Evolutionary conservation across 2,797 vertebrate genomes (phyloP).

Genomic region (Sebastes nivosus): DNA sequence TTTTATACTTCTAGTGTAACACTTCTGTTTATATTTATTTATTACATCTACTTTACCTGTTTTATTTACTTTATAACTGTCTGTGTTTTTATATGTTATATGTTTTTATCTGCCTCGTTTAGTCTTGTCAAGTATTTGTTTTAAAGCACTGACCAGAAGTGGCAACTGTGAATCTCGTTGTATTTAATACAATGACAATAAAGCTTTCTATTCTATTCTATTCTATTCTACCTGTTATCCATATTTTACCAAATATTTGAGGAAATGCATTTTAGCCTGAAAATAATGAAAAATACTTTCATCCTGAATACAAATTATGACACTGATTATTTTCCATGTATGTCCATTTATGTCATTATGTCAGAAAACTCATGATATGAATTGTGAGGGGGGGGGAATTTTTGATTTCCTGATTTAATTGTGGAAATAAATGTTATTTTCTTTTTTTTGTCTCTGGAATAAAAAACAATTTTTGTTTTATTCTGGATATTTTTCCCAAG

Average conservation of each 20-base stretch:
- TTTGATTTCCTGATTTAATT: not conserved
- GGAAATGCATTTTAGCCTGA: not conserved
- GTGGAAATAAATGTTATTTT: not conserved
- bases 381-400: rapidly evolving
- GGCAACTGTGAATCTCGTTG: too few species aligned
- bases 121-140: too few species aligned
- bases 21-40: too few species aligned
- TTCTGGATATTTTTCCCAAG: not conserved
- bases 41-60: rapidly evolving
- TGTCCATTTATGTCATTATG: not conserved
- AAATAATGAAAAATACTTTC: not conserved
- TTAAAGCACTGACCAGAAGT: too few species aligned
- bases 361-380: not conserved
- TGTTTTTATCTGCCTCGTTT: too few species aligned
- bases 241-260: not conserved
- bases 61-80: too few species aligned
- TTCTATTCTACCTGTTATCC: too few species aligned
- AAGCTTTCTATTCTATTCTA: too few species aligned
- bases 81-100: too few species aligned
- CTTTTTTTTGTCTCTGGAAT: not conserved
- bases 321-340: not conserved
- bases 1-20: too few species aligned
- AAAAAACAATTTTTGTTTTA: not conserved
- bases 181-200: too few species aligned
- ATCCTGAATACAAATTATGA: not conserved